Conservation (phyloP, 2,888 invertebrate species). For the Dicyrtomina minuta region DNA sequence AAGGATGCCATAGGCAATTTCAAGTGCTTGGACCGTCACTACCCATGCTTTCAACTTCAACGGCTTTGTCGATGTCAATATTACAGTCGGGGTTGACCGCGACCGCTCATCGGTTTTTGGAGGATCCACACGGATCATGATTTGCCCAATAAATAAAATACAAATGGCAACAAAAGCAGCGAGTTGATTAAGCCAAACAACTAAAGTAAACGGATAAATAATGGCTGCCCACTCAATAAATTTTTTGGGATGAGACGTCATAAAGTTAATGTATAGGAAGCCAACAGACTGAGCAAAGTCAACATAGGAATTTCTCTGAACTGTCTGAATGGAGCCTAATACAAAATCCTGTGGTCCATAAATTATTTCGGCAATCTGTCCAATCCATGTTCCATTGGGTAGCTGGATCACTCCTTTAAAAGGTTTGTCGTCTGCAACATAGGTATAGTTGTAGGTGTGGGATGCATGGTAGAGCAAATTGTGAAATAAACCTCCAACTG, state of each 20-base stretch:
- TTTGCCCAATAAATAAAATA: no score
- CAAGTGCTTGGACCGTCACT: no score
- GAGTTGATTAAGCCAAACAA: background rate
- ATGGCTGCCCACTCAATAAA: background rate
- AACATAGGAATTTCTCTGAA: background rate
- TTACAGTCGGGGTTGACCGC: no score
- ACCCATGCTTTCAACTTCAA: no score
- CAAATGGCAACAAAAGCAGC: no score
- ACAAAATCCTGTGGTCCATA: slow-evolving; percentile 6
- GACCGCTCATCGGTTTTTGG: no score
- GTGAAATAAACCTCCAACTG: slow-evolving; percentile 4
- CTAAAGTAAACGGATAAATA: background rate
- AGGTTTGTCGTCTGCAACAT: background rate
- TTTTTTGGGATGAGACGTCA: background rate
- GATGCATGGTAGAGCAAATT: background rate
- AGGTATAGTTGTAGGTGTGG: background rate
- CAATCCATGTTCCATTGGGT: background rate
- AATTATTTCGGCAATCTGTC: background rate
- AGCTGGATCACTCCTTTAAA: background rate
- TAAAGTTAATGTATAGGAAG: background rate
- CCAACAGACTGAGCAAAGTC: background rate
- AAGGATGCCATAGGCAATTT: no score
- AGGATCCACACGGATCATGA: no score
- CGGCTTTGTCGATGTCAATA: no score
- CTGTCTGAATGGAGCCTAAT: background rate